Percentiles rank a stretch among this genome's conserved stretches.
These are phyloP conservation scores for Agelastica alni DNA, from an alignment of 2,888 invertebrate species.

Conservation along the genomic window DNA sequence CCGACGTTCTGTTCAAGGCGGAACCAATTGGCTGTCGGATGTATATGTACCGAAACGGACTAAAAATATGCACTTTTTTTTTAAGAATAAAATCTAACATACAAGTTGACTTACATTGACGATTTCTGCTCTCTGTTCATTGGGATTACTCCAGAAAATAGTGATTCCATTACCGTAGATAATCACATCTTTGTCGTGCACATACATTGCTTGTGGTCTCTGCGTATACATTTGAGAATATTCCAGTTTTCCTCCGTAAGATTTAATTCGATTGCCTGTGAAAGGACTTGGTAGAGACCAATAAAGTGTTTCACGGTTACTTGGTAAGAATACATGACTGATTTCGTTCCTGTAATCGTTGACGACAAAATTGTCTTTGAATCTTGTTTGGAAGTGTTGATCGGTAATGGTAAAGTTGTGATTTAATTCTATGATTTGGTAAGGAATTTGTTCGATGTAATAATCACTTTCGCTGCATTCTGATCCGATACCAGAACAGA, in stretches of 20 bases:
- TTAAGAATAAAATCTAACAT: background rate
- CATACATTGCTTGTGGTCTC: slow-evolving; percentile 57
- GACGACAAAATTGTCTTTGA: slow-evolving; percentile 58
- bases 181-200: slow-evolving; percentile 79
- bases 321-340: slow-evolving; percentile 61
- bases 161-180: slow-evolving; percentile 78
- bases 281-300: slow-evolving; percentile 76
- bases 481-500: slow-evolving; percentile 80
- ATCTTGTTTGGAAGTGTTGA: slow-evolving; percentile 56
- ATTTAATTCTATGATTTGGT: slow-evolving; percentile 61
- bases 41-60: slow-evolving; percentile 68
- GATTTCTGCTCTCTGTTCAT: slow-evolving; percentile 60
- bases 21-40: slow-evolving; percentile 69
- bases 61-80: too few species aligned
- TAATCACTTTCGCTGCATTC: slow-evolving; percentile 73
- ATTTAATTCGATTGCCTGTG: slow-evolving; percentile 76
- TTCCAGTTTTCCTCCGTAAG: slow-evolving; percentile 83
- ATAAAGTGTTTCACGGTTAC: slow-evolving; percentile 61
- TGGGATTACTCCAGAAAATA: slow-evolving; percentile 74
- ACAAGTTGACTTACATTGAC: slow-evolving; percentile 62
- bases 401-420: slow-evolving; percentile 70
- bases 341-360: slow-evolving; percentile 66
- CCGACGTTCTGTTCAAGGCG: slow-evolving; percentile 60
- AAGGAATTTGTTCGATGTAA: slow-evolving; percentile 69
- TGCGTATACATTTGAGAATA: slow-evolving; percentile 73